These are phyloP conservation scores for Saturnia pavonia DNA, from an alignment of 2,888 invertebrate genomes.

Conservation along the genomic window DNA sequence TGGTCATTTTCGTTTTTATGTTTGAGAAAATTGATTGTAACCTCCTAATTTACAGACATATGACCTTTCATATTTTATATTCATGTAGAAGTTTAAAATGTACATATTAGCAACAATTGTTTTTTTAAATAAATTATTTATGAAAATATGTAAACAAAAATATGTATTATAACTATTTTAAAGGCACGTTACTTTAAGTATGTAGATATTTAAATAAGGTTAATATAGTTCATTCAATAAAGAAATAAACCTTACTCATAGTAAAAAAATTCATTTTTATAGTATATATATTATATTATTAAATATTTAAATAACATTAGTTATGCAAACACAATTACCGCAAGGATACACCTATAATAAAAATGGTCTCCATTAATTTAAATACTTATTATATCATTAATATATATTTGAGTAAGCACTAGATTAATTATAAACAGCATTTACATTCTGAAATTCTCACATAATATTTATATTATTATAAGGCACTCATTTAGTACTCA, in stretches of 20 bases:
- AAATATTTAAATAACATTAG: neutral
- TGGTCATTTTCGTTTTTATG: conserved; percentile 35
- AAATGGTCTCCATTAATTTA: neutral
- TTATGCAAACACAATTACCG: neutral
- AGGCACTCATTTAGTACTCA: neutral
- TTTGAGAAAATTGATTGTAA: conserved; percentile 49
- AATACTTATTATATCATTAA: neutral
- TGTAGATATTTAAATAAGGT: neutral
- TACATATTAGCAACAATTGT: neutral
- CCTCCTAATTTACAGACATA: neutral
- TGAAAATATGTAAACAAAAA: neutral
- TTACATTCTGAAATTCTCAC: neutral
- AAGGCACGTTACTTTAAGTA: neutral
- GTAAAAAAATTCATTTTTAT: neutral
- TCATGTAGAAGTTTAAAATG: neutral
- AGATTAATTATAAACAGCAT: neutral
- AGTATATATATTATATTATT: no score
- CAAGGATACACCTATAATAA: neutral
- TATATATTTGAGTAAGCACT: neutral
- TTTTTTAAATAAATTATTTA: neutral
- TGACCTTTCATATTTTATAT: neutral
- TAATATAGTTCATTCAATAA: neutral
- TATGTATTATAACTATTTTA: neutral
- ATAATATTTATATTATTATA: neutral
- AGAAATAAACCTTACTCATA: neutral